Percentiles rank a stretch among this genome's conserved stretches.
These are phyloP conservation scores for Pogonophryne albipinna DNA, from an alignment of 2,797 vertebrate genomes.

Conservation along the genomic window DNA sequence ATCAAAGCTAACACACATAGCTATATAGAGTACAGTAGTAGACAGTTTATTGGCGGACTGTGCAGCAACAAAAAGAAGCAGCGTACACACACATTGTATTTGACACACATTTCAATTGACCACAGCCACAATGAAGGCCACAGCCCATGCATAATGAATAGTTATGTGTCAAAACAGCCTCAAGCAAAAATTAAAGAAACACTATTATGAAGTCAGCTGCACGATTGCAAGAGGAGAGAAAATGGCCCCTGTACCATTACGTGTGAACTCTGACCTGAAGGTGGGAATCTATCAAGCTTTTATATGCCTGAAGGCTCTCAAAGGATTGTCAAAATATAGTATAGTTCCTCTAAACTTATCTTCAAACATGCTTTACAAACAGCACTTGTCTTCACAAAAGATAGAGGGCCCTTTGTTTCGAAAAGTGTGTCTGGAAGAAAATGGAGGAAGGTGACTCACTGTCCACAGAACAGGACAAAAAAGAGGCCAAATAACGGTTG, in stretches of 20 bases:
- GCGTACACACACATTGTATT: background rate
- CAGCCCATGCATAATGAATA: conserved; percentile 15
- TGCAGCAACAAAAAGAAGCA: conserved; percentile 10
- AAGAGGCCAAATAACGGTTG: conserved; percentile 71
- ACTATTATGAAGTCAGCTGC: conserved; percentile 9
- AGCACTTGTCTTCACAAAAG: conserved; percentile 65
- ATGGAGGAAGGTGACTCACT: conserved; percentile 65
- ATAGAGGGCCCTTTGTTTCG: conserved; percentile 65
- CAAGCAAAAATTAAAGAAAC: conserved; percentile 11
- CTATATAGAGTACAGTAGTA: conserved; percentile 5
- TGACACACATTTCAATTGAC: conserved; percentile 16
- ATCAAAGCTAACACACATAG: background rate
- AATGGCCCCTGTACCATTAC: conserved; percentile 11
- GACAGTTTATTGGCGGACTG: background rate
- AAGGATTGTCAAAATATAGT: conserved; percentile 65
- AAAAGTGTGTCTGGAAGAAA: conserved; percentile 67
- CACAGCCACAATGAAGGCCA: conserved; percentile 14
- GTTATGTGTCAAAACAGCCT: conserved; percentile 7
- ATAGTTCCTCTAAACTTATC: conserved; percentile 61
- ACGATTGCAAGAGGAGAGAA: conserved; percentile 33
- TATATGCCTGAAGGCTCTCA: conserved; percentile 32
- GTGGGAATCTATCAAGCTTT: conserved; percentile 40
- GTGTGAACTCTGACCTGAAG: conserved; percentile 51
- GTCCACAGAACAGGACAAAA: conserved; percentile 49
- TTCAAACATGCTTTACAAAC: conserved; percentile 74